These are phyloP conservation scores for Trichoplusia ni DNA, from an alignment of 1,140 invertebrate species.

Conservation along the genomic window DNA sequence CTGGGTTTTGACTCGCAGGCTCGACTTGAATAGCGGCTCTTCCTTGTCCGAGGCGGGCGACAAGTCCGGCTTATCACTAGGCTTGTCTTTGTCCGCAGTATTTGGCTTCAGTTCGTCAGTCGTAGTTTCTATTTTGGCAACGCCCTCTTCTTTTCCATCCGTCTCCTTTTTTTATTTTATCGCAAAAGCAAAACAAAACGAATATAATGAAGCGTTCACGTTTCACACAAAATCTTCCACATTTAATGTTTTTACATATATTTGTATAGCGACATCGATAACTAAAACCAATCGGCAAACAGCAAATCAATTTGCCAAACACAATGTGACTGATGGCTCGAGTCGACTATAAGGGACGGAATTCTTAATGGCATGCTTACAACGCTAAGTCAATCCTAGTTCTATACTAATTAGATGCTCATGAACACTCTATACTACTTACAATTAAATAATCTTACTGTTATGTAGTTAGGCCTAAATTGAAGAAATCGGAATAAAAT, in stretches of 20 bases:
- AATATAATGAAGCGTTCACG: conserved; percentile 68
- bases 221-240: conserved; percentile 41
- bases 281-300: conserved; percentile 50
- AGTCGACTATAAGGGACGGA: not conserved
- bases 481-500: conserved; percentile 2
- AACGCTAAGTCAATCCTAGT: not conserved
- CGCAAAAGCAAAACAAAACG: conserved; percentile 73
- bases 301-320: conserved; percentile 60
- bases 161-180: conserved; percentile 62
- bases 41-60: conserved; percentile 66
- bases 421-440: conserved; percentile 13
- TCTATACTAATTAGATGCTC: conserved; percentile 3
- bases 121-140: conserved; percentile 74
- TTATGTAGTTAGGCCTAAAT: conserved; percentile 2
- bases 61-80: conserved; percentile 37
- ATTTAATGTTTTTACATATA: conserved; percentile 34
- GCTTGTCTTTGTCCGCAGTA: conserved; percentile 49
- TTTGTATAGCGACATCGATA: conserved; percentile 54
- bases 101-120: conserved; percentile 73
- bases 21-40: conserved; percentile 79
- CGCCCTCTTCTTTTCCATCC: conserved; percentile 63
- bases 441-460: not conserved
- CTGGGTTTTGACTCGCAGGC: conserved; percentile 69
- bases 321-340: conserved; percentile 34
- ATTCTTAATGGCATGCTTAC: conserved; percentile 6